Percentiles rank a stretch among this genome's conserved stretches.
Conservation (phyloP, 2,113 vertebrate species). For the Marcusenius ussheri region DNA sequence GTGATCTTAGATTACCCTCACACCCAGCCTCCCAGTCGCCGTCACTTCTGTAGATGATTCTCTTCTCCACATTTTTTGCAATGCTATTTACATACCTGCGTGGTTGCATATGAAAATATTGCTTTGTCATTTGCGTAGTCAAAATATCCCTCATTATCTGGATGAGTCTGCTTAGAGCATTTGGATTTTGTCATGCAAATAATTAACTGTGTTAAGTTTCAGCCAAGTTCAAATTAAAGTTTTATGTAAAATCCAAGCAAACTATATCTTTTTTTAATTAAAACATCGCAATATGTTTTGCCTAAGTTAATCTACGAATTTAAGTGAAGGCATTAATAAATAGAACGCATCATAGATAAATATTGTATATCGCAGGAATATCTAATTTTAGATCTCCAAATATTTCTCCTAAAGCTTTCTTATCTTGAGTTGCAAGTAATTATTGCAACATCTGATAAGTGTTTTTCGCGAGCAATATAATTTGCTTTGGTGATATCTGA, state of each 20-base stretch:
- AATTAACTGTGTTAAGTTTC: background rate
- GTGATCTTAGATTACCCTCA: background rate
- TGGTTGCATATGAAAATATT: background rate
- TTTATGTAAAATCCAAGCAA: background rate
- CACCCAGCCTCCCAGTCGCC: background rate
- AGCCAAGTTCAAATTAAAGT: background rate
- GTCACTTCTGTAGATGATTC: background rate
- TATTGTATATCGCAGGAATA: background rate
- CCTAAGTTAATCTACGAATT: slow-evolving; percentile 4
- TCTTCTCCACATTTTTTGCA: background rate
- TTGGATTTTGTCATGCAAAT: background rate
- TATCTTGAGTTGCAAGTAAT: background rate
- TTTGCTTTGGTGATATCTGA: background rate
- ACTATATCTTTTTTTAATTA: background rate
- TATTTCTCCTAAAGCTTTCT: background rate
- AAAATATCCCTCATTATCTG: background rate
- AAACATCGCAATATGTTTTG: background rate
- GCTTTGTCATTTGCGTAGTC: background rate
- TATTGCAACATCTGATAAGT: background rate
- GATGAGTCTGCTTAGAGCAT: background rate
- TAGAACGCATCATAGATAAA: background rate
- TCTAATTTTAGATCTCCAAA: background rate
- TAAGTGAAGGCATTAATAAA: background rate
- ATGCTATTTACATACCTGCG: background rate
- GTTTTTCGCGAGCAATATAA: background rate